Base-by-base conservation (phyloP, 2,113 vertebrate genomes). In the Cariama cristata region DNA sequence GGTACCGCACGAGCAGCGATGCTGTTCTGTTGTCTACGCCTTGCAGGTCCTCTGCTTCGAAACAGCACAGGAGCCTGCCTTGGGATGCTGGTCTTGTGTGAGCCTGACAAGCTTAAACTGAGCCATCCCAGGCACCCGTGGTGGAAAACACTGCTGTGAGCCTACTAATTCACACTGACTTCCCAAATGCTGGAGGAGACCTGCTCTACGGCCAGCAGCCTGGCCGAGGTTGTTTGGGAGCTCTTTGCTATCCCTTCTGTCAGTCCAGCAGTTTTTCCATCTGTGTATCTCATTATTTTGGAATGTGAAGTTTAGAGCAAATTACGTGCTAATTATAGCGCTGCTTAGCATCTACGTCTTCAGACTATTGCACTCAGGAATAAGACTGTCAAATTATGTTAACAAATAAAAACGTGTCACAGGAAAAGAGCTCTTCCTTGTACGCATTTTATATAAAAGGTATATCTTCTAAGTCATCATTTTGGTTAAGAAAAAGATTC, bases 361-460 rank as follows among this genome's bases (percentile, higher is more conserved):
- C 89, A 96, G 94, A 62, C 44, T 63, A 77, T 58, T 94, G 79
- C n/a, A 19, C 95, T 79, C 76, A 45, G 92, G 81, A 85, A 86
- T 58, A 27, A 90, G 62, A 27, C 81, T 97, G 93, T 93, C 97
- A 94, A 96, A 72, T 91, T 72, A 68, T 94, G 96, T 53, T 80
- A 96, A 88, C 95, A 88, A 95, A 97, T 74, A 93, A 90, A 84
- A 64, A 88, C 2, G 55, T 96, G 92, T 96, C 83, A 95, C 21
- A 79, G 95, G 52, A 49, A 87, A 87, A 92, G 63, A 91, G 49
- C 66, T 96, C 85, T 87, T 90, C 73, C 89, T 59, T n/a, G 42
- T 59, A 83, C 26, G 19, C 2, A 14, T 64, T 52, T 94, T 76
- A 68, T 67, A 42, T 42, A 88, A 97, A 95, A 74, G 83, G 71